Evolutionary conservation across 2,797 vertebrate genomes (phyloP).

Genomic region (Mareca strepera): DNA sequence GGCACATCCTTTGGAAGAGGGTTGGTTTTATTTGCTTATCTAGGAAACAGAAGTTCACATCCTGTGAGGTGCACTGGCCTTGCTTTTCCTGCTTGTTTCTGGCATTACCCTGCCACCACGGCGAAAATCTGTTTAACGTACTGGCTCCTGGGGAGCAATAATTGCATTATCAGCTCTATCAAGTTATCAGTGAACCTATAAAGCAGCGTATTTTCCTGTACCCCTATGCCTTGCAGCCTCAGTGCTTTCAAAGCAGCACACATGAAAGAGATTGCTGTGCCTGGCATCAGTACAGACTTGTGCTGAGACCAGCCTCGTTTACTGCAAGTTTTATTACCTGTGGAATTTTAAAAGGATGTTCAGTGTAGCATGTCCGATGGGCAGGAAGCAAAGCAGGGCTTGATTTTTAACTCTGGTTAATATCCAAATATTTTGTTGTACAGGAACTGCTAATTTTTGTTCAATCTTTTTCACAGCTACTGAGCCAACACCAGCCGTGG

Average conservation of each 20-base stretch:
- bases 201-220: conserved; percentile 28
- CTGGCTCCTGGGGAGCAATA: not conserved
- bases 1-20: conserved; percentile 34
- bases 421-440: conserved; percentile 55
- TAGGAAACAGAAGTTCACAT: conserved; percentile 59
- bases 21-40: conserved; percentile 53
- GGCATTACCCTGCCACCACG: not conserved
- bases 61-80: conserved; percentile 19
- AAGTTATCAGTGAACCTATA: conserved; percentile 29
- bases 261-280: conserved; percentile 70
- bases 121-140: conserved; percentile 3
- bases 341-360: conserved; percentile 77
- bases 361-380: conserved; percentile 71
- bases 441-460: conserved; percentile 63
- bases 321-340: conserved; percentile 76
- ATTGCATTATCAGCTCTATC: conserved; percentile 43
- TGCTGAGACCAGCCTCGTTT: conserved; percentile 61
- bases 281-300: conserved; percentile 71
- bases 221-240: conserved; percentile 25
- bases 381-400: conserved; percentile 75
- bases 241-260: conserved; percentile 42
- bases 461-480: conserved; percentile 61
- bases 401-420: conserved; percentile 66
- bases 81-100: conserved; percentile 37
- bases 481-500: conserved; percentile 12